Percentiles rank a stretch among this genome's conserved stretches.
phyloP scores from a whole-genome alignment of 2,113 vertebrate genomes.

The Pogonocichla stellata region DNA sequence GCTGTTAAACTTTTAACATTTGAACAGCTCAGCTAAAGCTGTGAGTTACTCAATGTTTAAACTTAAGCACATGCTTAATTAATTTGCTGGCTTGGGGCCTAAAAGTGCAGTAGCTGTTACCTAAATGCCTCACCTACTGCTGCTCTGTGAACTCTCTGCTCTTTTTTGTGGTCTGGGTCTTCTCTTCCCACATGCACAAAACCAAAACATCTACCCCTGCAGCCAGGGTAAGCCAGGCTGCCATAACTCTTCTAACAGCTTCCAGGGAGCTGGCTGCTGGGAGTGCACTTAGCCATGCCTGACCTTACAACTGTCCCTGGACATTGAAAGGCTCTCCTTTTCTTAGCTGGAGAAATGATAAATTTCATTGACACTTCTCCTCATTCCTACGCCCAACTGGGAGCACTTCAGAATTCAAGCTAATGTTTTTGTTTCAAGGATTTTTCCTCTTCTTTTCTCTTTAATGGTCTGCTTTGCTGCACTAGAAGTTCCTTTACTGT shows the following conservation, averaged over 20 bases:
- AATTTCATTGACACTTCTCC: background rate
- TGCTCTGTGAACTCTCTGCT: background rate
- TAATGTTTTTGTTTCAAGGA: background rate
- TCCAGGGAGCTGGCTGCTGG: background rate
- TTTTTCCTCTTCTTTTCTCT: conserved; percentile 28
- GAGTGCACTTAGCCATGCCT: background rate
- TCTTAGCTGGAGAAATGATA: conserved; percentile 7
- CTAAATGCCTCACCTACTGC: conserved; percentile 2
- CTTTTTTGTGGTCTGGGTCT: conserved; percentile 44
- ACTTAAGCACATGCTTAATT: conserved; percentile 37
- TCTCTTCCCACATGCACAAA: background rate
- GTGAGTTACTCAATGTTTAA: background rate
- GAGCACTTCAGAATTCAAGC: background rate
- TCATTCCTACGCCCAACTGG: background rate
- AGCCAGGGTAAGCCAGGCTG: background rate
- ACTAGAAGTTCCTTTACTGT: background rate
- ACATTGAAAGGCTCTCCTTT: background rate
- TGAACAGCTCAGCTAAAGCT: background rate
- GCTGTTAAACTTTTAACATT: background rate
- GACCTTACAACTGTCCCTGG: background rate
- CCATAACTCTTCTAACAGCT: background rate
- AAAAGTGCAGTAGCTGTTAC: conserved; percentile 26
- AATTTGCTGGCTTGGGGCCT: conserved; percentile 30
- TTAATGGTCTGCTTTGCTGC: background rate
- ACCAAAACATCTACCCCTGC: background rate